A percentile compares a stretch with the other conserved stretches of the same genome.
These are phyloP conservation scores for Laterallus jamaicensis DNA, from an alignment of 2,113 vertebrate species.

Conservation along the genomic window DNA sequence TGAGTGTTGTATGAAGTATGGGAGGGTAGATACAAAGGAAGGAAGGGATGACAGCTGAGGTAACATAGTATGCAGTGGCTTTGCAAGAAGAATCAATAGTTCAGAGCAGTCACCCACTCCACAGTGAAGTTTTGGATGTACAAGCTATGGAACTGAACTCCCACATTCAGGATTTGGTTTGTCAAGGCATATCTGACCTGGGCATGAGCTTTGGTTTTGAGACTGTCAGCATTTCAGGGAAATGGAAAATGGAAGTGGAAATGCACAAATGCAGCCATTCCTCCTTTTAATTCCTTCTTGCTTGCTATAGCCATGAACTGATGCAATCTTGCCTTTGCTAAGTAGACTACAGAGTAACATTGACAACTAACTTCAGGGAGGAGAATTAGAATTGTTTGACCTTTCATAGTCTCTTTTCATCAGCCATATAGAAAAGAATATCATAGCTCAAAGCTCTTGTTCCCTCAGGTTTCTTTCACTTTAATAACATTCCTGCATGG, in stretches of 20 bases:
- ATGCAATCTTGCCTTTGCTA: background rate
- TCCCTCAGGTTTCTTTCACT: conserved; percentile 45
- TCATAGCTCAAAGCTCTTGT: conserved; percentile 26
- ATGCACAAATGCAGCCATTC: background rate
- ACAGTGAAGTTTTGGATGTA: background rate
- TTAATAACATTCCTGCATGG: conserved; percentile 40
- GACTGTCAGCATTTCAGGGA: background rate
- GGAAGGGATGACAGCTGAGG: background rate
- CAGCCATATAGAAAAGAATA: conserved; percentile 27
- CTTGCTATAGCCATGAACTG: background rate
- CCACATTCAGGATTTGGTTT: background rate
- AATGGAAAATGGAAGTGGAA: background rate
- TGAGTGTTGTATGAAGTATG: accelerated
- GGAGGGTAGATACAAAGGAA: background rate
- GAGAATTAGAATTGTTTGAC: conserved; percentile 45
- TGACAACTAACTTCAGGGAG: background rate
- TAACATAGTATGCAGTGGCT: background rate
- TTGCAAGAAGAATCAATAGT: background rate
- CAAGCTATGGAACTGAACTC: background rate
- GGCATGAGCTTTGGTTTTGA: background rate
- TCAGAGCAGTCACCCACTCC: background rate
- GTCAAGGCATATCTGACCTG: background rate
- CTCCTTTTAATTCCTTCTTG: background rate
- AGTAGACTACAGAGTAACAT: background rate
- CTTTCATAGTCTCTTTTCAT: conserved; percentile 54